These are phyloP conservation scores for Varanus salvator DNA, from an alignment of 2,113 vertebrate genomes.

Conservation along the genomic window DNA sequence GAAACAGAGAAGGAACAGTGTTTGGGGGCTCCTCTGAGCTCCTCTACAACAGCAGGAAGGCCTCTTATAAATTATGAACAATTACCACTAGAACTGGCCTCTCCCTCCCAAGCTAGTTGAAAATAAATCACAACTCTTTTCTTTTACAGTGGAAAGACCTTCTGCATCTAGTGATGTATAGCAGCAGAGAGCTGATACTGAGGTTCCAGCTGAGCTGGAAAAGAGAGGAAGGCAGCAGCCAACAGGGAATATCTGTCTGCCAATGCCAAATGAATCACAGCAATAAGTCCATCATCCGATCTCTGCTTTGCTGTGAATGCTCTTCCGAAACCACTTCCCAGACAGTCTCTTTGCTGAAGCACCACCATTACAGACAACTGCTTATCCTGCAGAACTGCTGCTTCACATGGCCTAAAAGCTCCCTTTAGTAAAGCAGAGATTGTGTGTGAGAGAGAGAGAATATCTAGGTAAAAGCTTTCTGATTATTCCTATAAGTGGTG, in stretches of 20 bases:
- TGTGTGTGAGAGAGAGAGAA: background rate
- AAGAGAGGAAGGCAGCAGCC: background rate
- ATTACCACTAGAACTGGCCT: background rate
- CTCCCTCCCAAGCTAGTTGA: background rate
- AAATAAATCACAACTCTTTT: slow-evolving; percentile 26
- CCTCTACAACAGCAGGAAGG: background rate
- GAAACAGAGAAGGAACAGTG: background rate
- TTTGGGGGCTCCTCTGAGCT: background rate
- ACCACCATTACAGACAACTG: background rate
- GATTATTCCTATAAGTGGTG: accelerated
- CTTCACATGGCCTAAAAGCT: background rate
- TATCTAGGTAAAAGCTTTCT: background rate
- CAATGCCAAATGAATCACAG: background rate
- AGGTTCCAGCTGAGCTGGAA: background rate
- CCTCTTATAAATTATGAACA: slow-evolving; percentile 13
- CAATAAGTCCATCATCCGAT: background rate
- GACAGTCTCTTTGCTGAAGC: background rate
- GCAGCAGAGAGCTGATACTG: background rate
- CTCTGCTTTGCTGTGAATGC: background rate
- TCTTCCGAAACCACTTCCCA: background rate
- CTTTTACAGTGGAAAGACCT: background rate
- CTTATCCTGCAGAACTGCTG: background rate
- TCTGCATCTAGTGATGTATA: background rate
- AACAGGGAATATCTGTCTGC: slow-evolving; percentile 8
- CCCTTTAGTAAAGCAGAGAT: background rate